A percentile compares a stretch with the other conserved stretches of the same genome.
phyloP scores from a whole-genome alignment of 30 jellyfish, hydroid and myxozoan species.

The Pelagia noctiluca region DNA sequence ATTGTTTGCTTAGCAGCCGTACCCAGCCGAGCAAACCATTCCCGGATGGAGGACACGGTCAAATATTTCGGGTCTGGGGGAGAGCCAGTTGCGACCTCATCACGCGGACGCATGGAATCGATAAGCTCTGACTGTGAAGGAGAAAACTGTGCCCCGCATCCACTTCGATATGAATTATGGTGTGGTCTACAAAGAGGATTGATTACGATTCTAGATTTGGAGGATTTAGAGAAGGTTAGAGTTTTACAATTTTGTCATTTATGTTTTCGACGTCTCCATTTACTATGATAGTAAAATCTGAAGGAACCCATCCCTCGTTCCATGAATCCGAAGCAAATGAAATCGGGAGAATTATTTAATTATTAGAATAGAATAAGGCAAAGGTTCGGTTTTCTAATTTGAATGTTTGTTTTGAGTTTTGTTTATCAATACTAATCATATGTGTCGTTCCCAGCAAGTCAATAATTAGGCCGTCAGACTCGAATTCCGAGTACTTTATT shows the following conservation, averaged over 20 bases:
- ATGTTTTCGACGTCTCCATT: too few relatives aligned
- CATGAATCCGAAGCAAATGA: not conserved
- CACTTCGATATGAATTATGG: constrained; percentile 85
- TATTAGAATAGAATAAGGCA: too few relatives aligned
- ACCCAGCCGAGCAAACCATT: constrained; percentile 64
- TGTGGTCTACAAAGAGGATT: constrained; percentile 95
- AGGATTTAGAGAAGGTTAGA: constrained; percentile 47
- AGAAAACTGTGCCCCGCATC: not conserved
- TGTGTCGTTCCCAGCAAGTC: too few relatives aligned
- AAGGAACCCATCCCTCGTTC: not conserved
- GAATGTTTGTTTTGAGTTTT: too few relatives aligned
- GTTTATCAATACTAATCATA: too few relatives aligned
- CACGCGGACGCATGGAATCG: constrained; percentile 15
- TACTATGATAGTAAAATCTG: too few relatives aligned
- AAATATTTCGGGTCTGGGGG: constrained; percentile 71
- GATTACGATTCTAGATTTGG: constrained; percentile 79
- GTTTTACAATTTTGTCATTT: too few relatives aligned
- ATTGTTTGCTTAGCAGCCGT: constrained; percentile 94
- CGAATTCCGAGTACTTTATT: too few relatives aligned
- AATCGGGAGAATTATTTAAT: not conserved
- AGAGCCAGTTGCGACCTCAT: constrained; percentile 62
- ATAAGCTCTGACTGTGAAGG: constrained; percentile 31
- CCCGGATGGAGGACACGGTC: constrained; percentile 48
- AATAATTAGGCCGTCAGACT: too few relatives aligned
- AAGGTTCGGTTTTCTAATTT: too few relatives aligned